Evolutionary conservation across 64 coral and sea anemone species (phyloP).

Genomic region (Trachythela sp.): DNA sequence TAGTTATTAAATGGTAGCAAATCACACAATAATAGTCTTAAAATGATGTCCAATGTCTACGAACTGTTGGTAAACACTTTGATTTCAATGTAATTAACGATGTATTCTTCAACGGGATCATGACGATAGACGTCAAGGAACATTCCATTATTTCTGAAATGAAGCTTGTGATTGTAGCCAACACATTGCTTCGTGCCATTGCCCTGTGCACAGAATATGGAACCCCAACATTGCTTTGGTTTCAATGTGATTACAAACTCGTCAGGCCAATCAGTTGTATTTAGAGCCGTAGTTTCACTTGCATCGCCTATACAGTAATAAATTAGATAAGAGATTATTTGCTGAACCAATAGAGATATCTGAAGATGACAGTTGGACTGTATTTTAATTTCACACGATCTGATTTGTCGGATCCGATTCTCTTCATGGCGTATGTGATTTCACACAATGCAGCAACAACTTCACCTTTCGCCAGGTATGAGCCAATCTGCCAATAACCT

Average conservation of each 20-base stretch:
- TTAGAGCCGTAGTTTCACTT: neutral
- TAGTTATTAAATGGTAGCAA: neutral
- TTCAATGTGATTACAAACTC: conserved; percentile 32
- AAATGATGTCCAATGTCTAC: neutral
- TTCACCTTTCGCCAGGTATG: too few species aligned
- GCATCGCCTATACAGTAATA: neutral
- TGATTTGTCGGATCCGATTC: too few species aligned
- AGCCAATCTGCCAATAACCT: too few species aligned
- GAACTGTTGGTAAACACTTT: neutral
- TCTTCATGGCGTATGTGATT: too few species aligned
- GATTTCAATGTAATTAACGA: conserved; percentile 37
- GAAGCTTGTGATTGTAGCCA: neutral
- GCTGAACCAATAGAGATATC: too few species aligned
- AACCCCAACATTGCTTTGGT: conserved; percentile 32
- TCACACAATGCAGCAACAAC: too few species aligned
- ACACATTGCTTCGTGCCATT: conserved; percentile 24
- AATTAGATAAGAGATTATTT: too few species aligned
- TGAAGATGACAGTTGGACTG: too few species aligned
- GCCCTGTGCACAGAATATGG: neutral
- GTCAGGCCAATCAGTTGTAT: conserved; percentile 6
- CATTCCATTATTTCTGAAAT: neutral
- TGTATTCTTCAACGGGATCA: conserved; percentile 29
- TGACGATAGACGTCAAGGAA: conserved; percentile 24
- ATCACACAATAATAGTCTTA: neutral
- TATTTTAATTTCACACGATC: too few species aligned